Evolutionary conservation across 2,113 vertebrate species (phyloP), one percentile per base, ranked within the genome.

Genomic region (Salvelinus fontinalis): DNA sequence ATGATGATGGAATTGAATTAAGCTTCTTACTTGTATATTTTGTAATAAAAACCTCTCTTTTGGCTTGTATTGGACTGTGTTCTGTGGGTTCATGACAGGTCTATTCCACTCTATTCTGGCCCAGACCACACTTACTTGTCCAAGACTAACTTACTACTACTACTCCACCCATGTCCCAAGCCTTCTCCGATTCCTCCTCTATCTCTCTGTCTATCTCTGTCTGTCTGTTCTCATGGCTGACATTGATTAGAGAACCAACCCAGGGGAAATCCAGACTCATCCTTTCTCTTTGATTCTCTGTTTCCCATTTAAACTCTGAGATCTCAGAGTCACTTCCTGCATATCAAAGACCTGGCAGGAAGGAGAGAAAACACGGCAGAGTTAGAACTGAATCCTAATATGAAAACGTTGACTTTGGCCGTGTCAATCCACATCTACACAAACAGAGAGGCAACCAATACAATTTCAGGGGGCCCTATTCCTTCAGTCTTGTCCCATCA

Each of bases 21-120:
- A 34, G 54, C 84, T 90, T 84, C 72, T 76, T 70, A 73, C 59
- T 76, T 86, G 75, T 87, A 75, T 88, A 86, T 88, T 83, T 87
- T 88, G 75, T 83, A 93, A 92, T 91, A 92, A 93, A 92, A 80
- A 22, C 39, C 8, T 4, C 67, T 68, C 5, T 9, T n/a, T 26
- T 26, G 12, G 22, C 60, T 64, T 64, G 11, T 26, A 9, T 64
- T 64, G 7, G 20, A 24, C 60, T 9, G 1, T 64, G 60, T 13
- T 5, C 51, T 54, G 51, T 54, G 51, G 51, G 16, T 54, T 54
- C 16, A 4, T 54, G 16, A 7, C 16, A 54, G 16, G 14, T 54
- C 51, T 54, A 1, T 51, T 51, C 11, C 3, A 2, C 16, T 54
- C 39, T 44, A 27, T 64, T 44, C 9, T 44, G 39, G 39, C 9